Evolutionary conservation across 2,888 invertebrate genomes (phyloP).

Genomic region (Calameuta pallipes): DNA sequence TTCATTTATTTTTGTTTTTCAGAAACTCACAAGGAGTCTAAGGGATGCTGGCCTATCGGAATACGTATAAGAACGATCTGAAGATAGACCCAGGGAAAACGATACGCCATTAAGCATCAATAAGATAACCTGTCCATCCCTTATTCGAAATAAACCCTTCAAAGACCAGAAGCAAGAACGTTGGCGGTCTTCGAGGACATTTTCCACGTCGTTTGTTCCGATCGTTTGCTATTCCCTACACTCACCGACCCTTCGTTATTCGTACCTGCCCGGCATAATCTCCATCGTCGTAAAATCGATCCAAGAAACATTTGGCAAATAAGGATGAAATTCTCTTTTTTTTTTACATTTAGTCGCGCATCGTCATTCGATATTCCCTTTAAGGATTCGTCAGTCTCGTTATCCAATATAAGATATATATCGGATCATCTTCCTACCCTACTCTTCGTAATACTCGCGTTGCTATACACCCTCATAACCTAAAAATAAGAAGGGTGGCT

Average conservation of each 20-base stretch:
- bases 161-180: not conserved
- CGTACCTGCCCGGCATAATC: slow-evolving; percentile 5
- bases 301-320: not conserved
- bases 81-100: not conserved
- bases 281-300: not conserved
- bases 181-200: not conserved
- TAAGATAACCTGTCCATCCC: not conserved
- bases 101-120: not conserved
- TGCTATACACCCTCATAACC: not conserved
- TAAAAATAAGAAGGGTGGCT: not conserved
- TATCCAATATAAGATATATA: not conserved
- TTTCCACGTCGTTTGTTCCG: not conserved
- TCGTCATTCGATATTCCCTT: not conserved
- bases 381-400: not conserved
- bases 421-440: not conserved
- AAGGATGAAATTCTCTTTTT: not conserved
- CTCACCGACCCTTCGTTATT: slow-evolving; percentile 4
- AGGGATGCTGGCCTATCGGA: not conserved
- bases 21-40: not conserved
- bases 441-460: not conserved
- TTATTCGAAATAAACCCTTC: not conserved
- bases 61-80: not conserved
- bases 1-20: not conserved
- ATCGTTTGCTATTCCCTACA: slow-evolving; percentile 6
- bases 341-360: not conserved